Percentiles rank a stretch among this genome's conserved stretches.
Conservation (phyloP, 2,797 vertebrate species). For the Mastacembelus armatus region DNA sequence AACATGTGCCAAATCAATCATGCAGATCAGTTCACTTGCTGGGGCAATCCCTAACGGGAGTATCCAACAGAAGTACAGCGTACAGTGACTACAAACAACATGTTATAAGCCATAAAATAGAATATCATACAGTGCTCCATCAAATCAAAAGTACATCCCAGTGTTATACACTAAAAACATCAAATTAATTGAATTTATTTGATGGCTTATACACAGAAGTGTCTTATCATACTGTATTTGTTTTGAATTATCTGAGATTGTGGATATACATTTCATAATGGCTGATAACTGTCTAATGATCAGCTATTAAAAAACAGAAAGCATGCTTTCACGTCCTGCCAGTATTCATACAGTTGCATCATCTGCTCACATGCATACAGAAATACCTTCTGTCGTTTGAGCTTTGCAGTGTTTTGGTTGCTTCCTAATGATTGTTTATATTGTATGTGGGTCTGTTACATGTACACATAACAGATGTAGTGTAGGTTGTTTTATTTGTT, state of each 20-base stretch:
- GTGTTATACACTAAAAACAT: slow-evolving; percentile 50
- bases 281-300: slow-evolving; percentile 12
- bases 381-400: slow-evolving; percentile 52
- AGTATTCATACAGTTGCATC: slow-evolving; percentile 27
- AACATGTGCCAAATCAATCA: too few relatives aligned
- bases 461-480: background rate
- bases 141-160: slow-evolving; percentile 6
- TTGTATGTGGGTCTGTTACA: slow-evolving; percentile 13
- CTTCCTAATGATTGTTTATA: slow-evolving; percentile 19
- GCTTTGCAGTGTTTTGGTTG: slow-evolving; percentile 38
- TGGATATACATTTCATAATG: slow-evolving; percentile 43
- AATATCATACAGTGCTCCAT: slow-evolving; percentile 26
- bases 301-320: background rate
- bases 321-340: slow-evolving; percentile 14
- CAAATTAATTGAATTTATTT: slow-evolving; percentile 63
- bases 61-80: too few relatives aligned
- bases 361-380: slow-evolving; percentile 16
- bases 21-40: too few relatives aligned
- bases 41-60: too few relatives aligned
- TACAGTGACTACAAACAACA: background rate
- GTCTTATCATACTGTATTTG: slow-evolving; percentile 13
- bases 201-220: slow-evolving; percentile 32
- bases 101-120: background rate
- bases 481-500: slow-evolving; percentile 11
- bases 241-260: slow-evolving; percentile 34